phyloP scores from a whole-genome alignment of 2,113 vertebrate genomes.

The Carlito syrichta region DNA sequence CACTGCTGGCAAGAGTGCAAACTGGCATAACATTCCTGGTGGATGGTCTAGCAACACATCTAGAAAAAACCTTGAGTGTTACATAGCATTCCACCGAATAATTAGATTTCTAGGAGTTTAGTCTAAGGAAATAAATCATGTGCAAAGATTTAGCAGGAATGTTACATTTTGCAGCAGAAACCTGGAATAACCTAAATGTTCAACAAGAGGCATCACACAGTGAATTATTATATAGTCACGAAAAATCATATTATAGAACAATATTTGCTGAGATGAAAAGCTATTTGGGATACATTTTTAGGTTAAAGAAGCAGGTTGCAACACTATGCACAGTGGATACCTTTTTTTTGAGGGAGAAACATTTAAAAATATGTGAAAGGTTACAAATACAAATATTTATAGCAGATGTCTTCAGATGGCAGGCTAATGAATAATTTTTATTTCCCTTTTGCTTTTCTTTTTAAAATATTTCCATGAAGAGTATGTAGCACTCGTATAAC shows the following conservation, averaged over 20 bases:
- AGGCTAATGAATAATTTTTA: neutral
- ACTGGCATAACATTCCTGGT: neutral
- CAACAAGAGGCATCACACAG: neutral
- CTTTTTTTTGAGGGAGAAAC: neutral
- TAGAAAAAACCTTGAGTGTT: neutral
- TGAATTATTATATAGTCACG: neutral
- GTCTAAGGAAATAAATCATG: conserved; percentile 13
- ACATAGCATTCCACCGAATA: neutral
- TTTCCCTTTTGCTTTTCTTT: neutral
- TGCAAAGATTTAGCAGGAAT: neutral
- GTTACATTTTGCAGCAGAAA: neutral
- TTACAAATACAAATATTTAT: neutral
- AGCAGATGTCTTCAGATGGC: neutral
- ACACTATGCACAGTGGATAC: neutral
- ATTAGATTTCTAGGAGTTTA: conserved; percentile 38
- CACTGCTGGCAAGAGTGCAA: neutral
- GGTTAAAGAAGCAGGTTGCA: conserved; percentile 3
- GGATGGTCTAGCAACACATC: neutral
- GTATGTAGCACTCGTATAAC: neutral
- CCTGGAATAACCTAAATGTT: neutral
- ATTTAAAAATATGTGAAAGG: neutral
- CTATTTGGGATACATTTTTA: neutral
- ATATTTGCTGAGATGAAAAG: neutral
- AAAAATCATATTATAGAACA: neutral
- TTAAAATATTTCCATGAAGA: neutral